These are phyloP conservation scores for Equus quagga DNA, from an alignment of 2,113 vertebrate genomes.

Conservation along the genomic window DNA sequence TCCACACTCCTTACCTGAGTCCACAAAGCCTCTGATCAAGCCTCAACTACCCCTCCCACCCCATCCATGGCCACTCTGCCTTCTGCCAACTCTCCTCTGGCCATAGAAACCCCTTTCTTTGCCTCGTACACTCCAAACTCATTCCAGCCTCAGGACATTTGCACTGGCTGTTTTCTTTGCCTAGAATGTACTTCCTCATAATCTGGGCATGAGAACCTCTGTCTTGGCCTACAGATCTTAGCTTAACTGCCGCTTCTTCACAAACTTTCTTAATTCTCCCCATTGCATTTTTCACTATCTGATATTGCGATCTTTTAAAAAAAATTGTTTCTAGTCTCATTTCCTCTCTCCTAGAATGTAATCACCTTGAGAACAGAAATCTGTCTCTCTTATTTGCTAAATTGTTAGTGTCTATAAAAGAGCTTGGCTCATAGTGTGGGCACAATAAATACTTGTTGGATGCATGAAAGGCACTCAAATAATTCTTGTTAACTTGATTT, in stretches of 20 bases:
- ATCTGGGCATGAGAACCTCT: not conserved
- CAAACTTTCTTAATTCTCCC: not conserved
- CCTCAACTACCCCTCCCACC: not conserved
- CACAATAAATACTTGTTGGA: not conserved
- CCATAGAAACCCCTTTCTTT: not conserved
- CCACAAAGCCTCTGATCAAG: not conserved
- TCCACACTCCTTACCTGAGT: not conserved
- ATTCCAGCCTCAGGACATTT: not conserved
- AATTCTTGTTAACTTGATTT: not conserved
- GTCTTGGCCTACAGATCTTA: not conserved
- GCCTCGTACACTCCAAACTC: not conserved
- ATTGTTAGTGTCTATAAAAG: not conserved
- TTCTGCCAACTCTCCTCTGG: not conserved
- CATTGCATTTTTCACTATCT: not conserved
- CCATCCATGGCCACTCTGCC: not conserved
- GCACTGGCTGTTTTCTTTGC: not conserved
- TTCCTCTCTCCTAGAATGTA: not conserved
- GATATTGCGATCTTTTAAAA: conserved; percentile 31
- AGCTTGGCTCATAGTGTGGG: not conserved
- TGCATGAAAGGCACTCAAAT: not conserved
- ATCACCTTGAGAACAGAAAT: not conserved
- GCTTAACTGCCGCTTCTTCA: not conserved
- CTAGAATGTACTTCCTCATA: not conserved
- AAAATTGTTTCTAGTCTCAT: not conserved
- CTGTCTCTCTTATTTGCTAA: not conserved